phyloP scores from a whole-genome alignment of 2,888 invertebrate species.

The Galeopsomyia nigrocyanea region DNA sequence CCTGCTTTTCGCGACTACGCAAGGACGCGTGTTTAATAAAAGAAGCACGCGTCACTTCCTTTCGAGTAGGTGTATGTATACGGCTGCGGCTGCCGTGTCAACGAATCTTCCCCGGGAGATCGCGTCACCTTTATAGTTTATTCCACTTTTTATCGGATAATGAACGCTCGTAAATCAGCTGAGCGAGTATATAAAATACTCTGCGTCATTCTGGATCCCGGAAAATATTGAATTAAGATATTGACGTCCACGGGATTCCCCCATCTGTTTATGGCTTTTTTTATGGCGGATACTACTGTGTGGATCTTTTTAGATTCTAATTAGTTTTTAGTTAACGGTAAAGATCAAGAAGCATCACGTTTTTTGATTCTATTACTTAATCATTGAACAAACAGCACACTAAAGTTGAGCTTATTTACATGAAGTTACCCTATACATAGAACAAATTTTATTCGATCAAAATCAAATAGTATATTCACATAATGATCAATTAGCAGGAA shows the following conservation, averaged over 20 bases:
- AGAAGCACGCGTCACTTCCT: constrained; percentile 39
- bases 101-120: constrained; percentile 26
- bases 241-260: constrained; percentile 28
- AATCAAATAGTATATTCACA: no score
- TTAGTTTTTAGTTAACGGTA: background rate
- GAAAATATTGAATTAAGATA: background rate
- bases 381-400: no score
- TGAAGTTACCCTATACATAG: no score
- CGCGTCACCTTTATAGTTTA: background rate
- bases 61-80: constrained; percentile 25
- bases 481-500: no score
- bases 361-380: no score
- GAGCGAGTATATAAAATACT: background rate
- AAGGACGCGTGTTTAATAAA: constrained; percentile 31
- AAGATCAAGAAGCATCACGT: no score
- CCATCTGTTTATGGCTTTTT: background rate
- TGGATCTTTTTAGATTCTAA: background rate
- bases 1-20: constrained; percentile 35
- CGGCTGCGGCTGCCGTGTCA: constrained; percentile 15
- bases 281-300: no score
- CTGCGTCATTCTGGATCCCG: constrained; percentile 23
- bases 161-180: constrained; percentile 10
- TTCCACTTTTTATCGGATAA: no score
- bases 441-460: no score
- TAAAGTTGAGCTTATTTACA: no score